Percentiles rank a stretch among this genome's conserved stretches.
Conservation (phyloP, 2,888 invertebrate species). For the Amitus sp. region DNA sequence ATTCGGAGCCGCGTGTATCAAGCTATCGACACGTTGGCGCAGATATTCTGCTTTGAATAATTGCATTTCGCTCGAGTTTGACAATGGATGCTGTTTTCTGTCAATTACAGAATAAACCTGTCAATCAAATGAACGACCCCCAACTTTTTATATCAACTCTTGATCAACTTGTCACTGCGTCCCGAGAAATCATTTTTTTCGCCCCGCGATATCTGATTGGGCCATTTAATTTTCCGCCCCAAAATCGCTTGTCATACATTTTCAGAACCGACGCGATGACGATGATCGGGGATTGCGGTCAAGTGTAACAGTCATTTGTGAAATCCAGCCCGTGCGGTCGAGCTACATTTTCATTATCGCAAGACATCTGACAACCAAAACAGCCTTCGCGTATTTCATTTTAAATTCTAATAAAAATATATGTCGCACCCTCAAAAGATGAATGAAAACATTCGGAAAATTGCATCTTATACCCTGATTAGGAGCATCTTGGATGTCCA, state of each 20-base stretch:
- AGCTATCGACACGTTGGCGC: conserved; percentile 23
- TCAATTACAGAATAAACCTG: background rate
- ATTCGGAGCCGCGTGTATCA: conserved; percentile 19
- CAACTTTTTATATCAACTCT: background rate
- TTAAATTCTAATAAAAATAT: too few species aligned
- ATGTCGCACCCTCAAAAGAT: too few species aligned
- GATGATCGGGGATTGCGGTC: conserved; percentile 3
- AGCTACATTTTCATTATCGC: background rate
- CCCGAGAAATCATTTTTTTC: too few species aligned
- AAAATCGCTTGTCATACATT: conserved; percentile 2
- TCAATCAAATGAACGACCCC: background rate
- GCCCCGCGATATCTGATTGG: background rate
- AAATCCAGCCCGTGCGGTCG: conserved; percentile 6
- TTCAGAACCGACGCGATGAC: conserved; percentile 7
- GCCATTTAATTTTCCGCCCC: background rate
- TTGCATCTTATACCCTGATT: too few species aligned
- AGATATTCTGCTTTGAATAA: conserved; percentile 16
- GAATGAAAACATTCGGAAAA: too few species aligned
- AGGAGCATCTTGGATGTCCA: too few species aligned
- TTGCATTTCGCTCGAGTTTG: background rate
- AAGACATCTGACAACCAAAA: too few species aligned
- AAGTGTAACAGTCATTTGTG: conserved; percentile 12
- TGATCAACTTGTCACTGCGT: background rate
- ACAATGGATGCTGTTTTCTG: background rate
- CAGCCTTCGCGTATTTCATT: too few species aligned